These are phyloP conservation scores for Drosophila pachea DNA, from an alignment of 1,140 invertebrate species.

Conservation along the genomic window DNA sequence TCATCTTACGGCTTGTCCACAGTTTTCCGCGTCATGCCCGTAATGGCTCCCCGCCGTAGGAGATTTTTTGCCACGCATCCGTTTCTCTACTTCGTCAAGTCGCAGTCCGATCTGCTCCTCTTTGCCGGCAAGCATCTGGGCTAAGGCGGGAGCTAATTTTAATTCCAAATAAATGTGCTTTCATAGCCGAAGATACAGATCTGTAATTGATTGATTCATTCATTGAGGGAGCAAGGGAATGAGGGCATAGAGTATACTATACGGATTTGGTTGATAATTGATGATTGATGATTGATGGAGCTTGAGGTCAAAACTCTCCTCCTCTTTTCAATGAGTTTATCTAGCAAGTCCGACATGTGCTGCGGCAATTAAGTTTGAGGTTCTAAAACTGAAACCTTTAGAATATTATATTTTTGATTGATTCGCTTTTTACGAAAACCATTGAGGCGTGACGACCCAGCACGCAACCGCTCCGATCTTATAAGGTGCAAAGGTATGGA, in stretches of 20 bases:
- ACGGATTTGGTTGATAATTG: background rate
- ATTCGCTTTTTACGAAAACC: slow-evolving; percentile 40
- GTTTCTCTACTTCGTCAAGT: slow-evolving; percentile 52
- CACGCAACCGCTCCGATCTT: slow-evolving; percentile 41
- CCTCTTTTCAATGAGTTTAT: too few species aligned
- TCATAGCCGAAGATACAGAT: background rate
- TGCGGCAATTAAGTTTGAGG: background rate
- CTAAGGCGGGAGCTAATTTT: background rate
- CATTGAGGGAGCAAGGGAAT: background rate
- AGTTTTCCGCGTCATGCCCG: slow-evolving; percentile 61
- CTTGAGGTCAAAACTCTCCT: too few species aligned
- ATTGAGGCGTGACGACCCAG: slow-evolving; percentile 36
- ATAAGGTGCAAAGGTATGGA: slow-evolving; percentile 27
- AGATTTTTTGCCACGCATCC: slow-evolving; percentile 54
- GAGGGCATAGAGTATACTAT: too few species aligned
- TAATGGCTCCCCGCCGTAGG: slow-evolving; percentile 42
- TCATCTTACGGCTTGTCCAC: slow-evolving; percentile 13
- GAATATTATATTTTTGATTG: slow-evolving; percentile 25
- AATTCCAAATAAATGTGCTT: too few species aligned
- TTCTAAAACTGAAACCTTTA: background rate
- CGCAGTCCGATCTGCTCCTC: slow-evolving; percentile 34
- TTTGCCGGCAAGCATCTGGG: slow-evolving; percentile 50
- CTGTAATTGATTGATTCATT: background rate
- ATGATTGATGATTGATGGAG: background rate
- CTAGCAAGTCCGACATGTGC: too few species aligned